Evolutionary conservation across 2,888 invertebrate genomes (phyloP).

Genomic region (Escarpia spicata): DNA sequence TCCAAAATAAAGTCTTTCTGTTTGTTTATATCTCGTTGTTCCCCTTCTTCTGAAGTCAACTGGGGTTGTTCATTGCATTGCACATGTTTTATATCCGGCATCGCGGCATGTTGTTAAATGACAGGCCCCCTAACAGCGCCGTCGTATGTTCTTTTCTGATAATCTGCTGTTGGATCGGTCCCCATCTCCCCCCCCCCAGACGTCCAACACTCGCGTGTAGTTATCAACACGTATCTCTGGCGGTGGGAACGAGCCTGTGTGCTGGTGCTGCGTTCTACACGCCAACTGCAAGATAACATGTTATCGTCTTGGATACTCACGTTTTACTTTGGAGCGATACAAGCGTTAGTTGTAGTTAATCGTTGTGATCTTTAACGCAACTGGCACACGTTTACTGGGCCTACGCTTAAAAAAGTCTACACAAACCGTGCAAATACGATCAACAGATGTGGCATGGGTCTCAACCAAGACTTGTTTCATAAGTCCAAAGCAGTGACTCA

Average conservation of each 20-base stretch:
- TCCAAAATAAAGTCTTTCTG: no score
- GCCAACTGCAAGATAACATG: not conserved
- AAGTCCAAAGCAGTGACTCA: no score
- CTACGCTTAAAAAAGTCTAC: not conserved
- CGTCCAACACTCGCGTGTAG: not conserved
- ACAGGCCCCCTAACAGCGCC: no score
- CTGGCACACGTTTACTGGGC: not conserved
- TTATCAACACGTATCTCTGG: not conserved
- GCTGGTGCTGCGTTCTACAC: not conserved
- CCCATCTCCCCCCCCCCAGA: not conserved
- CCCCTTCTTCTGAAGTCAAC: no score
- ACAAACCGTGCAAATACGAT: not conserved
- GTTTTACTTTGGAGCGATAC: not conserved
- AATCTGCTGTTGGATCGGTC: not conserved
- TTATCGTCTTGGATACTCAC: not conserved
- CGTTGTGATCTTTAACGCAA: not conserved
- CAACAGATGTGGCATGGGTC: not conserved
- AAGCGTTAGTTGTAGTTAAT: not conserved
- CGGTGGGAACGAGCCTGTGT: not conserved
- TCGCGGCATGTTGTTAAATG: no score
- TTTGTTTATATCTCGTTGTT: no score
- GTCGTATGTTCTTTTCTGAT: no score
- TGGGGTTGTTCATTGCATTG: no score
- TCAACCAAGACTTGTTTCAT: not conserved
- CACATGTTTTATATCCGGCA: no score